Conservation (phyloP, 1,140 invertebrate species). For the Lasioglossum baleicum region DNA sequence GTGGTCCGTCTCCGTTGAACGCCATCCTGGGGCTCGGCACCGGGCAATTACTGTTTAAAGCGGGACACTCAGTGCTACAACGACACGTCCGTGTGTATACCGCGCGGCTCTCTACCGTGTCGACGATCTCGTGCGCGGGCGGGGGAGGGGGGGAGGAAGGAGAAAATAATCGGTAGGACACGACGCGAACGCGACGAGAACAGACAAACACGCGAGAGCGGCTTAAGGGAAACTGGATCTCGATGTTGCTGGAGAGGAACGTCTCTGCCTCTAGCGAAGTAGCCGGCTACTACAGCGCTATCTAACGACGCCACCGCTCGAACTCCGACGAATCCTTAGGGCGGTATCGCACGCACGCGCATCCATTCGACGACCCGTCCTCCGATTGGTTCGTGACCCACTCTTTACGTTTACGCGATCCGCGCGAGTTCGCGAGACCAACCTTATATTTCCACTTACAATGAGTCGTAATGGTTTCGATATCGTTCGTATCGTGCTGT, state of each 20-base stretch:
- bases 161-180: slow-evolving; percentile 69
- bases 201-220: slow-evolving; percentile 71
- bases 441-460: background rate
- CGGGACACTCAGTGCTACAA: slow-evolving; percentile 45
- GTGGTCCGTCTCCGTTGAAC: slow-evolving; percentile 81
- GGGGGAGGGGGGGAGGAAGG: slow-evolving; percentile 54
- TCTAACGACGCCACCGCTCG: slow-evolving; percentile 34
- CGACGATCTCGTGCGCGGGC: slow-evolving; percentile 57
- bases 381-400: slow-evolving; percentile 1
- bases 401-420: background rate
- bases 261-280: slow-evolving; percentile 50
- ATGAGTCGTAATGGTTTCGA: background rate
- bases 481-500: background rate
- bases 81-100: slow-evolving; percentile 54
- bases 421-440: no score
- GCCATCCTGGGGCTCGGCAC: slow-evolving; percentile 74
- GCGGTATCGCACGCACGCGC: slow-evolving; percentile 32
- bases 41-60: slow-evolving; percentile 50
- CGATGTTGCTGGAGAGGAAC: slow-evolving; percentile 45
- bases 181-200: slow-evolving; percentile 65
- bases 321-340: slow-evolving; percentile 21
- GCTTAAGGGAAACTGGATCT: slow-evolving; percentile 74
- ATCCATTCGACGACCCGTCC: no score
- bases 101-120: slow-evolving; percentile 45
- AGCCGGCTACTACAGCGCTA: slow-evolving; percentile 47